Conservation (phyloP, 2,888 invertebrate species). For the Tricholauxania praeusta region DNA sequence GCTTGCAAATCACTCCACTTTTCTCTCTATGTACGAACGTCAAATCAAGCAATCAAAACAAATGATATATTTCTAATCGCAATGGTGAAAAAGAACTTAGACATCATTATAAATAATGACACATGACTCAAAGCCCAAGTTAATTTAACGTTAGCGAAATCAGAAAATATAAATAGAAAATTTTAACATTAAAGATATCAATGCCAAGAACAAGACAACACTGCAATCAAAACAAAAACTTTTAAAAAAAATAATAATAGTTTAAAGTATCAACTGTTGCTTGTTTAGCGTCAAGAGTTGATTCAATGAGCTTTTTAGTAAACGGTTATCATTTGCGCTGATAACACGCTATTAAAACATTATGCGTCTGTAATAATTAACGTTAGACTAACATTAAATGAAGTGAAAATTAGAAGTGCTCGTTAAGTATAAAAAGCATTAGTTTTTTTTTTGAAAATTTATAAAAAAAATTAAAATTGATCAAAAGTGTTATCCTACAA, state of each 20-base stretch:
- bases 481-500: not conserved
- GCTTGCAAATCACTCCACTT: no score
- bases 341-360: constrained; percentile 2
- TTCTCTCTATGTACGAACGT: no score
- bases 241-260: not conserved
- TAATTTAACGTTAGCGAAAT: not conserved
- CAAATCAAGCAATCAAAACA: no score
- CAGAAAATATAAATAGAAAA: not conserved
- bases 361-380: not conserved
- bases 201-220: not conserved
- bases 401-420: not conserved
- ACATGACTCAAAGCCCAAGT: not conserved
- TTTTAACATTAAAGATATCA: not conserved
- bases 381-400: not conserved
- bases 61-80: no score
- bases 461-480: not conserved
- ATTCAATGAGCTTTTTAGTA: not conserved
- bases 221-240: constrained; percentile 1
- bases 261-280: not conserved
- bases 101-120: not conserved
- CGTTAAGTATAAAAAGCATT: not conserved
- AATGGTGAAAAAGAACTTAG: no score
- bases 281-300: not conserved
- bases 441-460: not conserved
- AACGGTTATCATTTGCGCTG: constrained; percentile 18